Conservation (phyloP, 2,797 vertebrate genomes). For the Amblyraja radiata region DNA sequence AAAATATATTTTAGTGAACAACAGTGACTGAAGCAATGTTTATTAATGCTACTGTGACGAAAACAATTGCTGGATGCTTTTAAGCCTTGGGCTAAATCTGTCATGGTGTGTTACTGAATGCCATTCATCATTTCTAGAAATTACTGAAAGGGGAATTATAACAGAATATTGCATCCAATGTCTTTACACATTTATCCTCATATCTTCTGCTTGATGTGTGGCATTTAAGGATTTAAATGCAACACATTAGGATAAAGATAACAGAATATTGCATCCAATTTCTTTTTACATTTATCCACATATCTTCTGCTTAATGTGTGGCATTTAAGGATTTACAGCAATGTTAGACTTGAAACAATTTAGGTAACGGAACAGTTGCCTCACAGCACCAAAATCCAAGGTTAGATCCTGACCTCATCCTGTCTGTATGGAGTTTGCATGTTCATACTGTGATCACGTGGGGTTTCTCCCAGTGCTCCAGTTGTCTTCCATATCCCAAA, state of each 20-base stretch:
- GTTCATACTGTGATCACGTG: too few species aligned
- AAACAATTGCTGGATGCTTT: not conserved
- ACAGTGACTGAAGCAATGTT: not conserved
- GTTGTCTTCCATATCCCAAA: too few species aligned
- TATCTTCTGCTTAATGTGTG: not conserved
- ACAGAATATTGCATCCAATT: not conserved
- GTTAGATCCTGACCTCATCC: too few species aligned
- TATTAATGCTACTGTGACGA: not conserved
- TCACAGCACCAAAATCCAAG: too few species aligned
- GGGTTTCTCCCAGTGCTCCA: too few species aligned
- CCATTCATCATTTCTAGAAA: not conserved
- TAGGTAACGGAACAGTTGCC: not conserved
- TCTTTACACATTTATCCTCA: not conserved
- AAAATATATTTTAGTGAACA: constrained; percentile 11
- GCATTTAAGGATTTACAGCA: not conserved
- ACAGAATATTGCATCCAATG: not conserved
- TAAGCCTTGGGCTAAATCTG: not conserved
- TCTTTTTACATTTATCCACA: not conserved
- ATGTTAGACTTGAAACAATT: not conserved
- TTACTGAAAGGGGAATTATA: not conserved
- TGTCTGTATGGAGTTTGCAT: too few species aligned
- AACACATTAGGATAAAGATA: too few species aligned
- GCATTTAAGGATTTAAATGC: not conserved
- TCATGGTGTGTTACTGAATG: not conserved
- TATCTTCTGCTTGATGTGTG: not conserved